A percentile compares a stretch with the other conserved stretches of the same genome.
Conservation (phyloP, 1,140 invertebrate genomes). For the Cydia strobilella region DNA sequence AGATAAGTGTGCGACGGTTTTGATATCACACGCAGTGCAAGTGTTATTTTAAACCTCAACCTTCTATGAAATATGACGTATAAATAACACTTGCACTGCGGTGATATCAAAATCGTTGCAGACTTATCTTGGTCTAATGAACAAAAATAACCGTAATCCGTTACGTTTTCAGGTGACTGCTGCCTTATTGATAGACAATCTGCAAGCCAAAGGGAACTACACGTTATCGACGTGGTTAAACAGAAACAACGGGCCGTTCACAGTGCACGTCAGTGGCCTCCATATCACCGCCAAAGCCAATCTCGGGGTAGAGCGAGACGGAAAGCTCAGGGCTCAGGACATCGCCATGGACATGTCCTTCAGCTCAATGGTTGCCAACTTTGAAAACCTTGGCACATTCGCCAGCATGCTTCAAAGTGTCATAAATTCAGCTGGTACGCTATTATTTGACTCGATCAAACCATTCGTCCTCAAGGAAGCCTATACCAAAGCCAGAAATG, state of each 20-base stretch:
- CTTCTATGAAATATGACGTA: too few species aligned
- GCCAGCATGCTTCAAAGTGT: slow-evolving; percentile 88
- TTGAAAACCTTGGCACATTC: slow-evolving; percentile 89
- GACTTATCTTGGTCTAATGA: too few species aligned
- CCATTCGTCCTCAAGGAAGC: slow-evolving; percentile 89
- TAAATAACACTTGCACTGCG: too few species aligned
- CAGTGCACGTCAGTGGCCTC: slow-evolving; percentile 86
- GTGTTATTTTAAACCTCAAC: too few species aligned
- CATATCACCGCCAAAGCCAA: slow-evolving; percentile 83
- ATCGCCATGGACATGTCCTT: slow-evolving; percentile 91
- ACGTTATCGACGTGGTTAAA: slow-evolving; percentile 86
- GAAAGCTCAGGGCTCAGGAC: slow-evolving; percentile 87
- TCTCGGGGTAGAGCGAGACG: slow-evolving; percentile 86
- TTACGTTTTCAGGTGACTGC: slow-evolving; percentile 82
- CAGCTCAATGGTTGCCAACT: slow-evolving; percentile 88
- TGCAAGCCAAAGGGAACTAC: slow-evolving; percentile 88
- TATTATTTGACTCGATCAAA: slow-evolving; percentile 92
- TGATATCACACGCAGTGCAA: too few species aligned
- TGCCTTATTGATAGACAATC: slow-evolving; percentile 83
- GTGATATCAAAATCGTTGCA: too few species aligned
- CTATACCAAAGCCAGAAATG: slow-evolving; percentile 84
- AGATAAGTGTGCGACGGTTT: too few species aligned
- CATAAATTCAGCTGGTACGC: slow-evolving; percentile 89
- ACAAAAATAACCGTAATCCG: too few species aligned
- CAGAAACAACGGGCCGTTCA: slow-evolving; percentile 87